Base-by-base conservation (phyloP, 2,888 invertebrate genomes). In the Schizaphis graminum region DNA sequence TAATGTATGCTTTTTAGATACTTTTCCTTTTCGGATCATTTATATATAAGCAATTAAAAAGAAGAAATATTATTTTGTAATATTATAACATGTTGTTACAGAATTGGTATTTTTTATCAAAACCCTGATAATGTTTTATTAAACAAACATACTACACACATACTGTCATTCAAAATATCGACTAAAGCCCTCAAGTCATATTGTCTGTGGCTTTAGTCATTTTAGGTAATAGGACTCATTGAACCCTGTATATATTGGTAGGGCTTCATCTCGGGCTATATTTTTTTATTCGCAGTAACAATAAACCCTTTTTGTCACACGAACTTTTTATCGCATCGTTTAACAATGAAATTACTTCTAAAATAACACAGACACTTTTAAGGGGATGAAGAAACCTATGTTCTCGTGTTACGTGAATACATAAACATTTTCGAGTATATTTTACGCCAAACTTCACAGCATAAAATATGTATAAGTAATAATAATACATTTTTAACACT, bases 331-430 rank as follows among this genome's bases (percentile, higher is more conserved):
- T 85, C 89, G 93, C 93, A 90, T 86, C 93, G 90, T 90, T 94
- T 94, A 94, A 86, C 93, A 94, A 94, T 90, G 41, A 94, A 90
- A 94, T 90, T 90, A 94, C 93, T 90, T 94, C 90, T 90, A 94
- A 94, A 94, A 94, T 94, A 94, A 94, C 93, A 90, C n/a, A 89
- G n/a, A 93, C 93, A 85, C 85, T 94, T 85, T 85, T 86, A 94
- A 61, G 85, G 89, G 90, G 61, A 90, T 61, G 49, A 84, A 90
- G 87, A 88, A 92, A 92, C 92, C 93, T 0, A 7, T 61, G 61
- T 90, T 94, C 93, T 94, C 93, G 28, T 85, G 26, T 94, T 94
- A 94, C 93, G 26, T 41, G 61, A 94, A 94, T 85, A 89, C 35
- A 90, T 61, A 90, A 49, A 90, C 84, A 90, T 86, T 57, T 93